These are phyloP conservation scores for Leptinotarsa texana DNA, from an alignment of 1,140 invertebrate species.

Conservation along the genomic window DNA sequence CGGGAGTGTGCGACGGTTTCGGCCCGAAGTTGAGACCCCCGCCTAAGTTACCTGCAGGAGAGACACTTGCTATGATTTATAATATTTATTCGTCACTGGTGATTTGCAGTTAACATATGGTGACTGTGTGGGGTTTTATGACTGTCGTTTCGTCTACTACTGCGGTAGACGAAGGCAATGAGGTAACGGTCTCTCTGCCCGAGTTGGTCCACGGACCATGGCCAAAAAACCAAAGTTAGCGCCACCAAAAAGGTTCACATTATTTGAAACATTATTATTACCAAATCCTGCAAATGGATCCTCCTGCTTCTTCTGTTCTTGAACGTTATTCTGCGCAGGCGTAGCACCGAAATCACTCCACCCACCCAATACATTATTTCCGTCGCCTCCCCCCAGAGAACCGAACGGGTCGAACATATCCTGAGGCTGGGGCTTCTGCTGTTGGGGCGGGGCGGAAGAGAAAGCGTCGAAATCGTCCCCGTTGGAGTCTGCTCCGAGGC, in stretches of 20 bases:
- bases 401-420: slow-evolving; percentile 55
- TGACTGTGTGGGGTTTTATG: too few species aligned
- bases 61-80: too few species aligned
- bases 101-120: too few species aligned
- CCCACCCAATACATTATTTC: slow-evolving; percentile 41
- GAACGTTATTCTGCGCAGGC: slow-evolving; percentile 23
- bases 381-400: slow-evolving; percentile 38
- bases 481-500: slow-evolving; percentile 53
- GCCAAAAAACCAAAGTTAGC: too few species aligned
- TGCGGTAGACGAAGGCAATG: too few species aligned
- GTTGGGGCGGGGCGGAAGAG: slow-evolving; percentile 26
- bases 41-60: slow-evolving; percentile 35
- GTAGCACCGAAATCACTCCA: slow-evolving; percentile 43
- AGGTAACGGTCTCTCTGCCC: too few species aligned
- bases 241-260: too few species aligned
- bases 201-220: too few species aligned
- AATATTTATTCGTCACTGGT: too few species aligned
- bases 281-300: slow-evolving; percentile 64
- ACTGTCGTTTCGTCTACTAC: too few species aligned
- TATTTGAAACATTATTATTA: slow-evolving; percentile 15
- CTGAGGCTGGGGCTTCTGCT: slow-evolving; percentile 23
- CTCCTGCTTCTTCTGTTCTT: slow-evolving; percentile 39
- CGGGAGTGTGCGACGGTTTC: neutral
- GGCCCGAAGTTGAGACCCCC: slow-evolving; percentile 30
- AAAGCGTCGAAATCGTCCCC: slow-evolving; percentile 39